Evolutionary conservation across 2,888 invertebrate species (phyloP).

Genomic region (Lithophane ornitopus): DNA sequence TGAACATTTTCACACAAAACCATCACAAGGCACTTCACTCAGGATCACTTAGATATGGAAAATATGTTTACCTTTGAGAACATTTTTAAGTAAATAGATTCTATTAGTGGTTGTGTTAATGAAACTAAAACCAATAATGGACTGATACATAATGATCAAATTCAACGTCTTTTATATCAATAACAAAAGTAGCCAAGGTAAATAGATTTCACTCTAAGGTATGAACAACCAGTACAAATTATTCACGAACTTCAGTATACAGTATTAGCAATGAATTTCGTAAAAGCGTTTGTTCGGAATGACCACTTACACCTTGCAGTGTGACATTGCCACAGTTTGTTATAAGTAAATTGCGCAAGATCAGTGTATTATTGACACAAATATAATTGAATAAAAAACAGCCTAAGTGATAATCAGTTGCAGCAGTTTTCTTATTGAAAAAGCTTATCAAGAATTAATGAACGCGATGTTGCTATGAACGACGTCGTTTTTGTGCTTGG

Average conservation of each 20-base stretch:
- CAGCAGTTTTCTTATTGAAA: constrained; percentile 50
- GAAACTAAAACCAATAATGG: constrained; percentile 71
- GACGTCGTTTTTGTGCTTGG: constrained; percentile 45
- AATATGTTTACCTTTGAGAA: constrained; percentile 80
- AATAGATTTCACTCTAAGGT: constrained; percentile 85
- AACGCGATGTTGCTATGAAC: constrained; percentile 24
- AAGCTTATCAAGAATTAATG: constrained; percentile 53
- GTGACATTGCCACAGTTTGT: constrained; percentile 77
- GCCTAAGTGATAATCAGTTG: constrained; percentile 59
- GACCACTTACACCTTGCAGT: constrained; percentile 70
- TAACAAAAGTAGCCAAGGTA: constrained; percentile 84
- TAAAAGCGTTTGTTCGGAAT: constrained; percentile 74
- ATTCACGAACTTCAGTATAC: constrained; percentile 75
- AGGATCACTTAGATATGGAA: constrained; percentile 9
- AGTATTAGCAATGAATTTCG: constrained; percentile 79
- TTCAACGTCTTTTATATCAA: constrained; percentile 85
- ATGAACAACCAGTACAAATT: constrained; percentile 73
- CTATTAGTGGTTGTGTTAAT: constrained; percentile 72
- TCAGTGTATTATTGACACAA: constrained; percentile 73
- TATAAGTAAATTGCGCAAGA: constrained; percentile 75
- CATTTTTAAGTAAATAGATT: constrained; percentile 74
- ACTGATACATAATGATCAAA: constrained; percentile 82
- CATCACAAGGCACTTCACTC: constrained; percentile 45
- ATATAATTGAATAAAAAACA: constrained; percentile 71
- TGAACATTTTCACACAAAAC: constrained; percentile 25